Evolutionary conservation across 2,888 invertebrate species (phyloP), one percentile per base, ranked within the genome.

Genomic region (Dugesia japonica): DNA sequence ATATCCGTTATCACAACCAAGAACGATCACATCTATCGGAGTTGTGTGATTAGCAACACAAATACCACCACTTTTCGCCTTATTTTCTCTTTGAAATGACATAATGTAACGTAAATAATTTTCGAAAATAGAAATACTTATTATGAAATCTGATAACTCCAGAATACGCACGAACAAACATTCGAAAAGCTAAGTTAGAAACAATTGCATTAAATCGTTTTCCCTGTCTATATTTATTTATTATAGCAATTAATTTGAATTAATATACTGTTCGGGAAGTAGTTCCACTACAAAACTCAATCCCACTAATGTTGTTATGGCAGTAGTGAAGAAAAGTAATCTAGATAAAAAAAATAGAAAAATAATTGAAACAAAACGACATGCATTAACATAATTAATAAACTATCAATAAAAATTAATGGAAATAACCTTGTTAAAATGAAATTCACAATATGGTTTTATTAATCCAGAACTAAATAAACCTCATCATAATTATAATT

Each of bases 31-130:
- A 85, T 95, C 95, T 79, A 94, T 89, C 1, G 92, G 92, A 71
- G 93, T 91, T 1, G 94, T 95, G 86, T 97, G 95, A 86, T 97
- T 95, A 78, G 94, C 94, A 75, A 94, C 94, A 86, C 94, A 94
- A 83, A 94, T 90, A 23, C 92, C 91, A 81, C 90, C 89, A 79
- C 85, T 83, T 80, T 87, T 87, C 7, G 94, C 93, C 83, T 87
- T 88, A 85, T 91, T 89, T 81, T 92, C 88, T 38, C 38, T 38
- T 38, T 38, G 9, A 38, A 38, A 38, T 38, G 17, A 13, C 17
- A 38, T 38, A 38, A 38, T 13, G 9, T 38, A 38, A 9, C 38
- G 17, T 9, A 38, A 38, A 38, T 38, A 38, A 13, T 38, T 38
- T 13, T 38, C 17, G 9, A 13, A 38, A 38, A 38, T n/a, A 38